These are phyloP conservation scores for Piliocolobus tephrosceles DNA, from an alignment of 2,113 vertebrate genomes.

Conservation along the genomic window DNA sequence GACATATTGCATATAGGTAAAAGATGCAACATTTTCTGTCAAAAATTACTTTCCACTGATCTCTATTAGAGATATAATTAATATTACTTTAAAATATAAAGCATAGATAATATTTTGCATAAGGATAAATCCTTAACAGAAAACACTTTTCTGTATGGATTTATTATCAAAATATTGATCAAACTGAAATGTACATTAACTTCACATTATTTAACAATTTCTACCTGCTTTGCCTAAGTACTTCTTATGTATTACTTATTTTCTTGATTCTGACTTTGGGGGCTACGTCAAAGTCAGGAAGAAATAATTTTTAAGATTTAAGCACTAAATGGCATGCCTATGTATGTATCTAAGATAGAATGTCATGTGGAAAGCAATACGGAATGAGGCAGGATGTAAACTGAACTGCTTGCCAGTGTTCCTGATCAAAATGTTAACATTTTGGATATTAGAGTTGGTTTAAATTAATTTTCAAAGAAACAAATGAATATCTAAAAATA, in stretches of 20 bases:
- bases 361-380: background rate
- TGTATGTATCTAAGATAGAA: background rate
- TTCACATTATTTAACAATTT: background rate
- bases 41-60: background rate
- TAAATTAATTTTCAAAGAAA: background rate
- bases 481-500: background rate
- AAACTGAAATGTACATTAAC: background rate
- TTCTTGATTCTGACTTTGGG: background rate
- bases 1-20: background rate
- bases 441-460: background rate
- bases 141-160: background rate
- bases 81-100: background rate
- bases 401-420: background rate
- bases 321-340: background rate
- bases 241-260: background rate
- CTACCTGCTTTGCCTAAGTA: too few species aligned
- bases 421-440: background rate
- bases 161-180: background rate
- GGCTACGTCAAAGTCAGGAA: background rate
- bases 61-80: background rate
- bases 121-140: background rate
- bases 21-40: background rate
- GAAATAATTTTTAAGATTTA: background rate
- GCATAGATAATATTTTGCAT: background rate
- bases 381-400: background rate